phyloP scores from a whole-genome alignment of 2,888 invertebrate genomes.

The Zygaena filipendulae region DNA sequence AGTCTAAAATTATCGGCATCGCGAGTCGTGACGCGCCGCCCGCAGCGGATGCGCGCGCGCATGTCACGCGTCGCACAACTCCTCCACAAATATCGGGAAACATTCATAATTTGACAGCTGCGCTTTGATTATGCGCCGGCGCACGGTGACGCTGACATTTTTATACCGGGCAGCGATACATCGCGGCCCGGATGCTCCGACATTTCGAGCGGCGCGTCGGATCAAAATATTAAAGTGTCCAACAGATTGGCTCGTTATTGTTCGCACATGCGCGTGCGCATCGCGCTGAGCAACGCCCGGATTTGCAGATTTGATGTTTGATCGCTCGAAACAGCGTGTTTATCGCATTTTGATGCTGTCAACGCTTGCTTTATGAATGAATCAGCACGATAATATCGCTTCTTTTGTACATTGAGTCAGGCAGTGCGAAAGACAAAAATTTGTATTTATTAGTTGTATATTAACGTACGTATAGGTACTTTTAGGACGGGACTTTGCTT shows the following conservation, averaged over 20 bases:
- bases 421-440: too few species aligned
- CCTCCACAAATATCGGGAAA: slow-evolving; percentile 57
- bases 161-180: slow-evolving; percentile 45
- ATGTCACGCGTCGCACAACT: slow-evolving; percentile 50
- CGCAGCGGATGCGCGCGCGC: slow-evolving; percentile 48
- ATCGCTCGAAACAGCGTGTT: too few species aligned
- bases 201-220: slow-evolving; percentile 35
- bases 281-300: too few species aligned
- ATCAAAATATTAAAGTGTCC: slow-evolving; percentile 40
- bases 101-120: slow-evolving; percentile 53
- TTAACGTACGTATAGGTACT: too few species aligned
- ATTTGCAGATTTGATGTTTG: slow-evolving; percentile 32
- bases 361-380: slow-evolving; percentile 29
- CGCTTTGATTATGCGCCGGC: slow-evolving; percentile 42
- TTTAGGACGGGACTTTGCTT: too few species aligned
- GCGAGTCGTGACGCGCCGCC: slow-evolving; percentile 16
- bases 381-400: slow-evolving; percentile 18
- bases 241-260: slow-evolving; percentile 38
- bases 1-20: too few species aligned
- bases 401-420: too few species aligned
- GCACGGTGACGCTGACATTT: slow-evolving; percentile 40
- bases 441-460: too few species aligned
- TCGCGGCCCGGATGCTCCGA: slow-evolving; percentile 42
- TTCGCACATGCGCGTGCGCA: slow-evolving; percentile 38
- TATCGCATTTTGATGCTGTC: slow-evolving; percentile 29